Base-by-base conservation (phyloP, 2,888 invertebrate genomes). In the Ypsolopha sequella region DNA sequence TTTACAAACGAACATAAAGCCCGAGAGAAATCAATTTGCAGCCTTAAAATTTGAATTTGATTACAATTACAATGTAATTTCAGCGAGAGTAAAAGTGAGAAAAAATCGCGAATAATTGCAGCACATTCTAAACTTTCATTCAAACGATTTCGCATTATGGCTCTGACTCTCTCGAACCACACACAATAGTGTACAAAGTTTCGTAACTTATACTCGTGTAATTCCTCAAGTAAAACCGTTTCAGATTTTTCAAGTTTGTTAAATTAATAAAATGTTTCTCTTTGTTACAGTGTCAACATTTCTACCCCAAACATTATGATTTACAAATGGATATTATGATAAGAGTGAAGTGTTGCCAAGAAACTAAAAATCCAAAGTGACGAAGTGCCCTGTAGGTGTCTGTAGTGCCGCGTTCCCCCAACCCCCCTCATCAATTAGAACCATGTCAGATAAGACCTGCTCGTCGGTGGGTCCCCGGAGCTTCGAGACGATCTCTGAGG, bases 311-410 rank as follows among this genome's bases (percentile, higher is more conserved):
- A 79, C 82, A 85, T 82, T 86, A 86, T 86, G 86, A 86, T 85
- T 84, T 86, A 86, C 86, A 85, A 86, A 86, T 86, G 86, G 86
- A 86, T 86, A 86, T 86, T 86, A 86, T 82, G 84, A 86, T 86
- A 80, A 74, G 86, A 81, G 86, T 86, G 85, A 86, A 86, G 86
- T 86, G 86, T 65, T 86, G 80, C 73, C 86, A 86, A 85, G 85
- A 85, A 86, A 86, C 85, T 84, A 86, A 86, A 81, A 86, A 86
- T 66, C 86, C 86, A 73, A 86, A 86, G 86, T 86, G 86, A 86
- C 80, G 77, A 82, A 84, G 82, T 82, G 80, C 70, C 74, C 74
- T 73, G 70, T 76, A 76, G 81, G 84, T 81, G 81, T 82, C 82
- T 77, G 80, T 75, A 68, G 74, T 73, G 80, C 77, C 80, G 69